phyloP scores from a whole-genome alignment of 2,113 vertebrate genomes.

The Forbesichthys papilliferus region DNA sequence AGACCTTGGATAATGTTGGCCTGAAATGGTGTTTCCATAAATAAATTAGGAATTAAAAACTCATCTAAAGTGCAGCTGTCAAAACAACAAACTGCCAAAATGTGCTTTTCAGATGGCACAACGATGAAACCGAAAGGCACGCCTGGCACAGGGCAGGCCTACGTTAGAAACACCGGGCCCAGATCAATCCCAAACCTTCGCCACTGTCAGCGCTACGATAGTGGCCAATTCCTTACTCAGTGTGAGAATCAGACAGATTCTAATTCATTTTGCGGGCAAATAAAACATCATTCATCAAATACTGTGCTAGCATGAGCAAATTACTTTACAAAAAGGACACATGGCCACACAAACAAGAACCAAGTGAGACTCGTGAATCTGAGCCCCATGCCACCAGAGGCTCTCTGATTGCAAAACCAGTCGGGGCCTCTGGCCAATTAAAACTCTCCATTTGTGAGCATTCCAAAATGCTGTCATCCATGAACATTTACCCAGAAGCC shows the following conservation, averaged over 20 bases:
- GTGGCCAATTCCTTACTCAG: not conserved
- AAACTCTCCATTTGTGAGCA: slow-evolving; percentile 77
- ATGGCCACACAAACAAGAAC: slow-evolving; percentile 30
- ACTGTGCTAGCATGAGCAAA: not conserved
- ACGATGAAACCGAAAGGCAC: slow-evolving; percentile 27
- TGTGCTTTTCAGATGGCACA: slow-evolving; percentile 46
- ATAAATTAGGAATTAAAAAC: slow-evolving; percentile 68
- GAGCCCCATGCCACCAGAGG: slow-evolving; percentile 48
- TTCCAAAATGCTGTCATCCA: slow-evolving; percentile 80
- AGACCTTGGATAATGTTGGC: slow-evolving; percentile 47
- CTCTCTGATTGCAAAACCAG: slow-evolving; percentile 73
- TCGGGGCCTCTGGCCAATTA: slow-evolving; percentile 74
- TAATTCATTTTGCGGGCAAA: slow-evolving; percentile 10
- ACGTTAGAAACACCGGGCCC: slow-evolving; percentile 20
- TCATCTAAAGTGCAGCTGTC: slow-evolving; percentile 60
- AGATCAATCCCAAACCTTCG: not conserved
- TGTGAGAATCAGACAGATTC: slow-evolving; percentile 24
- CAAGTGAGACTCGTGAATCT: slow-evolving; percentile 47
- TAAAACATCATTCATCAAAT: slow-evolving; percentile 2
- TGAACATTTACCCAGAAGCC: slow-evolving; percentile 79
- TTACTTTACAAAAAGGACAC: slow-evolving; percentile 1
- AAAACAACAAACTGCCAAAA: slow-evolving; percentile 64
- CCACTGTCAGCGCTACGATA: not conserved
- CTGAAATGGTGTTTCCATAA: slow-evolving; percentile 65
- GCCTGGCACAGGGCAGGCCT: slow-evolving; percentile 19